Evolutionary conservation across 2,888 invertebrate species (phyloP).

Genomic region (Drosophila lutescens): DNA sequence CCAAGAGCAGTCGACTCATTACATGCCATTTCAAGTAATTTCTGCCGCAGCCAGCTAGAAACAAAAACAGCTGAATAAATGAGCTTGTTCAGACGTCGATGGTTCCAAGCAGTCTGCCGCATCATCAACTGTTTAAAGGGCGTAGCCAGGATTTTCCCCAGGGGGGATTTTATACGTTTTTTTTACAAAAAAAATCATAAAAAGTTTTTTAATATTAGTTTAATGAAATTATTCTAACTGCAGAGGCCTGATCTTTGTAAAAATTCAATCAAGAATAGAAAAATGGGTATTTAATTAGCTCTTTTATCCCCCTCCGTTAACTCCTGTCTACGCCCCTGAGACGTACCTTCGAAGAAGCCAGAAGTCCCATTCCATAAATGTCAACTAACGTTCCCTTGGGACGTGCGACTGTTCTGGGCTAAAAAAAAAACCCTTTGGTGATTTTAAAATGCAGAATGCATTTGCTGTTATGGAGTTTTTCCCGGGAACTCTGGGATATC

Average conservation of each 20-base stretch:
- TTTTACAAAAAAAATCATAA: no score
- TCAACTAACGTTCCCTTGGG: conserved; percentile 48
- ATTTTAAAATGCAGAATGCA: conserved; percentile 48
- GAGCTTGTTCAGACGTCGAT: conserved; percentile 6
- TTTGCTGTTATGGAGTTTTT: conserved; percentile 45
- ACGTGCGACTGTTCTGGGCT: conserved; percentile 25
- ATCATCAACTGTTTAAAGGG: conserved; percentile 11
- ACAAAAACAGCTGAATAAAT: conserved; percentile 37
- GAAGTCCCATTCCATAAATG: conserved; percentile 40
- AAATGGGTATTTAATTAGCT: no score
- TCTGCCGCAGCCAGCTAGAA: conserved; percentile 15
- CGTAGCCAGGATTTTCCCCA: background rate
- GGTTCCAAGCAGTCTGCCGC: conserved; percentile 49
- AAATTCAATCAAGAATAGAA: background rate
- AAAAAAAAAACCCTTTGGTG: conserved; percentile 34
- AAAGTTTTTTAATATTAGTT: no score
- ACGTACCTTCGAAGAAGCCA: background rate
- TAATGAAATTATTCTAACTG: no score
- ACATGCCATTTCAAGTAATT: conserved; percentile 42
- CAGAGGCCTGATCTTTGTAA: no score
- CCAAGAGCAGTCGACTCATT: conserved; percentile 31
- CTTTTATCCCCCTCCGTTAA: no score
- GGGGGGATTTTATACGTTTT: background rate
- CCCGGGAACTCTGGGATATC: conserved; percentile 36
- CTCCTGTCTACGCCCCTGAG: background rate